phyloP scores from a whole-genome alignment of 2,888 invertebrate species.

The Dexiosoma caninum region DNA sequence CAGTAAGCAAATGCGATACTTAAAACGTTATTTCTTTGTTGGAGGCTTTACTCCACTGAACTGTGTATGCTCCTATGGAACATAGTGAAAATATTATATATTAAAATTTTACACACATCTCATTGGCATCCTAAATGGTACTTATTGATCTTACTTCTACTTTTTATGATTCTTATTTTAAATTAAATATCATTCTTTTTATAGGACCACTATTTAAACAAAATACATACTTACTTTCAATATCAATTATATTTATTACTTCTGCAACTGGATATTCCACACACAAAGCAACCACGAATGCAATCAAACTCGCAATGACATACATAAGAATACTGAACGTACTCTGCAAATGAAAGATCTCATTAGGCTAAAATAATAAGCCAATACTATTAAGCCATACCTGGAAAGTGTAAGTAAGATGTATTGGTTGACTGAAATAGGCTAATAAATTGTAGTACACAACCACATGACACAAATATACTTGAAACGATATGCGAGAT shows the following conservation, averaged over 20 bases:
- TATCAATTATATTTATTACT: slow-evolving; percentile 13
- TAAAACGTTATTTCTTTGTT: too few species aligned
- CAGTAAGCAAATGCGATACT: too few species aligned
- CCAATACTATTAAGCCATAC: background rate
- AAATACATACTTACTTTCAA: slow-evolving; percentile 21
- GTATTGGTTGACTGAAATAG: background rate
- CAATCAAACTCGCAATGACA: background rate
- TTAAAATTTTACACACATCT: too few species aligned
- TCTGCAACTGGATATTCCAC: slow-evolving; percentile 40
- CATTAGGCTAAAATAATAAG: background rate
- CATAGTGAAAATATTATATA: too few species aligned
- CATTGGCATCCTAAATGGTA: too few species aligned
- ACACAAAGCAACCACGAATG: slow-evolving; percentile 10
- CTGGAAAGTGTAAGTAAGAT: background rate
- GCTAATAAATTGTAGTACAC: background rate
- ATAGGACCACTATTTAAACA: too few species aligned
- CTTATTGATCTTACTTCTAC: too few species aligned
- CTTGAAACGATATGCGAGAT: slow-evolving; percentile 37
- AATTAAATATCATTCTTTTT: too few species aligned
- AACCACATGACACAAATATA: slow-evolving; percentile 37
- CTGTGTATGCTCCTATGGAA: too few species aligned
- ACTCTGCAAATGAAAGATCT: background rate
- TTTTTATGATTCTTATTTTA: too few species aligned
- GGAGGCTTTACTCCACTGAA: too few species aligned
- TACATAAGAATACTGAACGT: background rate